Evolutionary conservation across 2,113 vertebrate genomes (phyloP), one percentile per base, ranked within the genome.

Genomic region (Bufo bufo): DNA sequence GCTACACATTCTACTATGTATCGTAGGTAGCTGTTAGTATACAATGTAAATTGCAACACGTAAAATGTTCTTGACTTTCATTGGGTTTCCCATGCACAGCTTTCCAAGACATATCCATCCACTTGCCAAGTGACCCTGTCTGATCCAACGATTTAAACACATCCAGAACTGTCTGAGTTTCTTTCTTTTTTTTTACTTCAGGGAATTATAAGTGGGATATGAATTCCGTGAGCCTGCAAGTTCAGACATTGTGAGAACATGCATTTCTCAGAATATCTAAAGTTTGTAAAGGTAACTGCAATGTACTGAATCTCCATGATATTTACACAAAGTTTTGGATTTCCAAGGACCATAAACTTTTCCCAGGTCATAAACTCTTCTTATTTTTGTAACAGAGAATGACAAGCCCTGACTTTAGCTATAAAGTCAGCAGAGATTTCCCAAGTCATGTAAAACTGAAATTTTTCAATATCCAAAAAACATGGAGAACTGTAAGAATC

Each of bases 51-150:
- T 65, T 54, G 43, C 14, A 49, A 65, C 7, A 66, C 33, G 16
- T 71, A 17, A 58, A 79, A 86, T 65, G 85, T 59, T 80, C 59
- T 79, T 86, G 58, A 50, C 45, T 85, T 63, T 77, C 61, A 86
- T 52, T 86, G 58, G 58, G 45, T 33, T 72, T 80, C 23, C 50
- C 61, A 87, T 52, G 33, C 52, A 75, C 49, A 59, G 63, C 4
- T n/a, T 72, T 59, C 23, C 33, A 59, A 87, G 47, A 81, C 61
- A 87, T 71, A 45, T 47, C 16, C 61, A 80, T 47, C 61, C 50
- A 54, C 69, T 58, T n/a, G 33, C 52, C 66, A 69, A 56, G 45
- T 58, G 85, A 65, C 74, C 43, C 43, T 86, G 84, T 86, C 84
- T 86, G 84, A 69, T 66, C 77, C 47, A 66, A 23, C 20, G 58